A percentile compares a stretch with the other conserved stretches of the same genome.
These are phyloP conservation scores for Drosophila bocki DNA, from an alignment of 1,140 invertebrate genomes.

Conservation along the genomic window DNA sequence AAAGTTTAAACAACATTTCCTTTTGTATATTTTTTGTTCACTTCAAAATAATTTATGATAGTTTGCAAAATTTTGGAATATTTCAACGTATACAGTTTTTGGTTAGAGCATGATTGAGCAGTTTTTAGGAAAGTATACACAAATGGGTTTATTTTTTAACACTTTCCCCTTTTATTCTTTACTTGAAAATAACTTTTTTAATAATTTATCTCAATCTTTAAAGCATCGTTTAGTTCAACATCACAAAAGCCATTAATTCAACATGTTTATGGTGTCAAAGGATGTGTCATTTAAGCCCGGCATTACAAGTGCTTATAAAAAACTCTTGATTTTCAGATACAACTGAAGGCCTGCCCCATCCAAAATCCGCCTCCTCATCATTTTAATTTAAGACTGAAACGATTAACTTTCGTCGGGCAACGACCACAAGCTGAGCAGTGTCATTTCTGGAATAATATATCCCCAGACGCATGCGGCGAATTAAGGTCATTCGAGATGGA, in stretches of 20 bases:
- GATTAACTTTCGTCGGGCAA: constrained; percentile 62
- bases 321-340: background rate
- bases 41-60: constrained; percentile 12
- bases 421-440: constrained; percentile 63
- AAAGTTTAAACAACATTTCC: constrained; percentile 3
- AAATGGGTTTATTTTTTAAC: background rate
- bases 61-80: background rate
- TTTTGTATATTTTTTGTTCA: background rate
- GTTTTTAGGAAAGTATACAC: background rate
- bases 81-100: background rate
- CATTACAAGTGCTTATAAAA: constrained; percentile 34
- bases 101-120: background rate
- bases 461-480: constrained; percentile 48
- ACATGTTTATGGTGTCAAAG: constrained; percentile 17
- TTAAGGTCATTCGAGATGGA: constrained; percentile 62
- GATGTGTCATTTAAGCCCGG: constrained; percentile 23
- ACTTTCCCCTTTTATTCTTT: background rate
- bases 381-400: constrained; percentile 39
- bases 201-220: background rate
- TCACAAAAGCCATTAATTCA: constrained; percentile 17
- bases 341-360: constrained; percentile 6
- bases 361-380: constrained; percentile 3
- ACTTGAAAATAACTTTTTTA: background rate
- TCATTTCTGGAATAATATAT: too few species aligned
- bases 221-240: constrained; percentile 4